phyloP scores from a whole-genome alignment of 2,797 vertebrate species.

The Pseudochaenichthys georgianus region DNA sequence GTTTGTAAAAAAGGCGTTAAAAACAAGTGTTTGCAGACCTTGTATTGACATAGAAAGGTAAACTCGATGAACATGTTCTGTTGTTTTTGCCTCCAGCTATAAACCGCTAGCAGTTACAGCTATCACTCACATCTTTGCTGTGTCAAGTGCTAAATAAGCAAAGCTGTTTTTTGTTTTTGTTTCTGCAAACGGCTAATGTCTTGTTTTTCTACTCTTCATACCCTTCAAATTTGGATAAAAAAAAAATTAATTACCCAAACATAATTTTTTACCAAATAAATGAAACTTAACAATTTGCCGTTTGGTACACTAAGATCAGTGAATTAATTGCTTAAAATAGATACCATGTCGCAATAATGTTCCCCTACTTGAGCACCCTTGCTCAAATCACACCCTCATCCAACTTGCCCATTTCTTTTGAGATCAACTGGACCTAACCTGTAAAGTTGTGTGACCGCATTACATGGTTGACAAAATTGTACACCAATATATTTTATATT shows the following conservation, averaged over 20 bases:
- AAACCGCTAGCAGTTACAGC: constrained; percentile 43
- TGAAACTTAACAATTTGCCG: not conserved
- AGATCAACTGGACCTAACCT: too few relatives aligned
- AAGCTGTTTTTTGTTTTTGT: constrained; percentile 39
- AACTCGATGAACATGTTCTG: constrained; percentile 24
- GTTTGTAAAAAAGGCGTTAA: not conserved
- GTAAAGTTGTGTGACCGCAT: too few relatives aligned
- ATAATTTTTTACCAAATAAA: not conserved
- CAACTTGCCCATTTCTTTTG: too few relatives aligned
- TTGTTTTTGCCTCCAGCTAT: constrained; percentile 60
- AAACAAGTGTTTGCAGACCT: not conserved
- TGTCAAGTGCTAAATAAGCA: constrained; percentile 51
- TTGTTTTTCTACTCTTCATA: constrained; percentile 39
- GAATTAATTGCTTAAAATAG: not conserved
- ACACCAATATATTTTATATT: constrained; percentile 29
- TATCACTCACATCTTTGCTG: constrained; percentile 72
- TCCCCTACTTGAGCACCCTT: not conserved
- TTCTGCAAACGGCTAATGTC: constrained; percentile 51
- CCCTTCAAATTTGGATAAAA: constrained; percentile 10
- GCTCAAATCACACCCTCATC: too few relatives aligned
- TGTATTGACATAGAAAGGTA: not conserved
- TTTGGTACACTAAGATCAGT: not conserved
- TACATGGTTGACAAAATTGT: not conserved
- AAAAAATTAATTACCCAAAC: not conserved
- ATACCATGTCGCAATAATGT: not conserved